Evolutionary conservation across 2,113 vertebrate species (phyloP).

Genomic region (Cynopterus brachyotis): DNA sequence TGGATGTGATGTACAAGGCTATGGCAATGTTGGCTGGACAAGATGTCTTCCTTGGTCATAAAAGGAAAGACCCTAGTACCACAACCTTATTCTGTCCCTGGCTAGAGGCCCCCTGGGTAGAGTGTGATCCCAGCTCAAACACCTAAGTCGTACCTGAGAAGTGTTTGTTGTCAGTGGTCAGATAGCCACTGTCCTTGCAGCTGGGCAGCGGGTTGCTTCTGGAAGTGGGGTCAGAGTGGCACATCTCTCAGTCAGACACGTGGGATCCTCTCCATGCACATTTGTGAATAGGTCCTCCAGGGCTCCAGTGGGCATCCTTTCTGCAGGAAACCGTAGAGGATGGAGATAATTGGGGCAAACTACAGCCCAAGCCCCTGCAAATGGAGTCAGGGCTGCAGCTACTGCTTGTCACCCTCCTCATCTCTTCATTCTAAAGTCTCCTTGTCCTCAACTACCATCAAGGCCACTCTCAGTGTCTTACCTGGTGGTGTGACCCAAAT

Average conservation of each 20-base stretch:
- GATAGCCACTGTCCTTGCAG: not conserved
- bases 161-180: not conserved
- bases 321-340: not conserved
- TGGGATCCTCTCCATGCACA: not conserved
- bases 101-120: not conserved
- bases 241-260: not conserved
- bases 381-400: too few species aligned
- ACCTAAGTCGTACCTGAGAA: not conserved
- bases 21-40: not conserved
- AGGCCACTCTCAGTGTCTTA: not conserved
- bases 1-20: not conserved
- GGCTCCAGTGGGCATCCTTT: not conserved
- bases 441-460: not conserved
- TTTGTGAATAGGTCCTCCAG: too few species aligned
- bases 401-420: not conserved
- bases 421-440: too few species aligned
- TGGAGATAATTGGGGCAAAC: not conserved
- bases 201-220: not conserved
- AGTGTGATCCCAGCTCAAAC: not conserved
- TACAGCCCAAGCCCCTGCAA: not conserved
- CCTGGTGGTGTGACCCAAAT: not conserved
- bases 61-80: not conserved
- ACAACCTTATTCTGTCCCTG: not conserved
- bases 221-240: not conserved
- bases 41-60: not conserved